Evolutionary conservation across 2,888 invertebrate genomes (phyloP), one percentile per base, ranked within the genome.

Genomic region (Meliscaeva auricollis): DNA sequence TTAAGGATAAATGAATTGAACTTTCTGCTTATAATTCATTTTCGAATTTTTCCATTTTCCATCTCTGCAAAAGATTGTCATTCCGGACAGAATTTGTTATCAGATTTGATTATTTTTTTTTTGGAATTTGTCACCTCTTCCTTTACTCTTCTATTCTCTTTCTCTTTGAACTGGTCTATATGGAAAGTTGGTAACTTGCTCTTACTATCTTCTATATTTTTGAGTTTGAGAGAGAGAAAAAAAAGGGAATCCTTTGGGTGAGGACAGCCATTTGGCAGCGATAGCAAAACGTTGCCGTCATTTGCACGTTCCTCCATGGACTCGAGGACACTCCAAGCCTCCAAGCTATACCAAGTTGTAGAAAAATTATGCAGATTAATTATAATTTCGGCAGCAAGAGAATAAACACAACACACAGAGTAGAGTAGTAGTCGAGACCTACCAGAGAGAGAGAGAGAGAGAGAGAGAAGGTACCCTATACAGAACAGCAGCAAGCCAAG

Each of bases 331-430:
- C 11, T 38, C 32, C 35, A 38, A 4, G 35, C 35, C 35, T 38
- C 11, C 62, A 74, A 58, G 64, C 44, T 26, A 1, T 62, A 38
- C 46, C 38, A 56, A 22, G 15, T 20, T n/a, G 46, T 38, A 58
- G 68, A 41, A 62, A 74, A 84, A 84, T 84, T 84, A 84, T 84
- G 84, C 84, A 84, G 79, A 84, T 84, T 84, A 84, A 84, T 84
- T 79, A 84, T 80, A 84, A 75, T 80, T 84, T 84, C 84, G 75
- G 75, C 52, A 75, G 46, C 70, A 75, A 41, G 70, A 75, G 84
- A 75, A 84, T 75, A 75, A 66, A 66, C 48, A 66, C 66, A 50
- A 15, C 69, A 70, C 68, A 68, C 5, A 11, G 35, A 5, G 2
- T 30, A 54, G 50, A 50, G 1, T 13, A 56, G 15, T n/a, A n/a